These are phyloP conservation scores for Mellivora capensis DNA, from an alignment of 2,113 vertebrate genomes.

Conservation along the genomic window DNA sequence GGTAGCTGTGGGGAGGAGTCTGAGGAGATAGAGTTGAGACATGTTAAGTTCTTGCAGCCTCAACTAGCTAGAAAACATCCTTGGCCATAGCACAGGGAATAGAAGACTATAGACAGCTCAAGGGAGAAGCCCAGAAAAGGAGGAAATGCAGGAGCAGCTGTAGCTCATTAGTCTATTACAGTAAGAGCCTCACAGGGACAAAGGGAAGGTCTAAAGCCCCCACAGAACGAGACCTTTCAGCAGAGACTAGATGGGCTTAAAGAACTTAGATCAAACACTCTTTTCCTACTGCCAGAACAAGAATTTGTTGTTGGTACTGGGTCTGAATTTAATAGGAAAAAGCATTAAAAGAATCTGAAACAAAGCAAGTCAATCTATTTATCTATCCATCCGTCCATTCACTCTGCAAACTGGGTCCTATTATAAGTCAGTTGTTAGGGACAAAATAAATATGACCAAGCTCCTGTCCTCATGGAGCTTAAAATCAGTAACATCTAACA, in stretches of 20 bases:
- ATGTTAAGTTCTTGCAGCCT: background rate
- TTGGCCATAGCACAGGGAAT: no score
- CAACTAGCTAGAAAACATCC: background rate
- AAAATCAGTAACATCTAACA: background rate
- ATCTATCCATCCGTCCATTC: background rate
- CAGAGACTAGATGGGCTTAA: background rate
- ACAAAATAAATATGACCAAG: background rate
- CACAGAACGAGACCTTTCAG: background rate
- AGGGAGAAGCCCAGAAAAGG: background rate
- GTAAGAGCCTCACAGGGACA: background rate
- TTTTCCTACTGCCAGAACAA: background rate
- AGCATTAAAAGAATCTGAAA: background rate
- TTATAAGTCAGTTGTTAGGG: background rate
- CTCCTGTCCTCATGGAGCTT: background rate
- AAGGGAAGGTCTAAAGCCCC: background rate
- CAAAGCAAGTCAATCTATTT: background rate
- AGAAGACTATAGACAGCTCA: background rate
- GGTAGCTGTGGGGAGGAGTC: background rate
- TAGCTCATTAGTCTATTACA: background rate
- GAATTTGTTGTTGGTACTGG: background rate
- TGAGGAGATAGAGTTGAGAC: background rate
- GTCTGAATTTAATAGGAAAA: background rate
- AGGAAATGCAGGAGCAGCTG: background rate
- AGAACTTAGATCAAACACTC: background rate
- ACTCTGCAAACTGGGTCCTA: background rate